Evolutionary conservation across 2,797 vertebrate genomes (phyloP), one percentile per base, ranked within the genome.

Genomic region (Vultur gryphus): DNA sequence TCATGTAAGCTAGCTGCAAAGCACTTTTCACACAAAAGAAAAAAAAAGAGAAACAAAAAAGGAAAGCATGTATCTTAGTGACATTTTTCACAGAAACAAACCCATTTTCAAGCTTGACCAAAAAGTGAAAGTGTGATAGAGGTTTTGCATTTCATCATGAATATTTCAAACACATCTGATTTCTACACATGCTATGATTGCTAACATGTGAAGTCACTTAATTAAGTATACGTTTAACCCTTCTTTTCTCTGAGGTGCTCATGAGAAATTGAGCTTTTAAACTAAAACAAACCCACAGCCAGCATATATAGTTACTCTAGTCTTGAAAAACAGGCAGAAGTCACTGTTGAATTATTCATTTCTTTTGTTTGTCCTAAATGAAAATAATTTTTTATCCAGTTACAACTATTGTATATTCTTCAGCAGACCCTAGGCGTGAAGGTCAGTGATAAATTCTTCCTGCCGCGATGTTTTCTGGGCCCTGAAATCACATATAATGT

Each of bases 381-480:
- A 96, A 94, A 91, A 81, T 76, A 70, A 52, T 64, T 84, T 85
- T 95, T 94, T 64, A 64, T 72, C 51, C 69, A 46, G 83, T 90
- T 89, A 29, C n/a, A 83, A 67, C 78, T 87, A 70, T 51, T 55
- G 1, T 73, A 82, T 94, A 72, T 92, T 93, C 75, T 93, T 87
- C 65, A 89, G 59, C 31, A 89, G 69, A 73, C 9, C 25, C 33
- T 82, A 90, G 52, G 65, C 0, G 0, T 94, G 96, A 97, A 97
- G 96, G 96, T 97, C 95, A 96, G 83, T 1, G 29, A 93, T 64
- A 93, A 96, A 94, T 95, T 96, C 70, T 83, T 90, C 71, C 82
- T 75, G 59, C 75, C 93, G 90, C 1, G 24, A 25, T 90, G 64
- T 89, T 94, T 96, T 96, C 72, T 90, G 83, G 64, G 57, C 58